Conservation (phyloP, 2,888 invertebrate species). For the Torymus texanus region DNA sequence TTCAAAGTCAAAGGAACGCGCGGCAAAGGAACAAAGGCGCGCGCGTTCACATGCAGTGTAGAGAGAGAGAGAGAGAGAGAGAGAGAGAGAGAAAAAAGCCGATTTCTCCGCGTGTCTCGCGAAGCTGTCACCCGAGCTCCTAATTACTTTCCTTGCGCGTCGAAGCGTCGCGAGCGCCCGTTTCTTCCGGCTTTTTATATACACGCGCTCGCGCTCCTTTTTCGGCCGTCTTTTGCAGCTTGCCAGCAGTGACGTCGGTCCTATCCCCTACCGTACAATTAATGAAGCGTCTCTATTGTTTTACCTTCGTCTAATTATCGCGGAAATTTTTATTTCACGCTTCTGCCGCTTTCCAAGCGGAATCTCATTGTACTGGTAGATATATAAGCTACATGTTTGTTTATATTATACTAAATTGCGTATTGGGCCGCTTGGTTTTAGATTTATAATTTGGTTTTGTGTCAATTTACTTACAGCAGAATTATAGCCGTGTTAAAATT, state of each 20-base stretch:
- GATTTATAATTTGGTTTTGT: too few species aligned
- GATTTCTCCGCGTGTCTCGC: constrained; percentile 42
- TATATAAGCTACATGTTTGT: too few species aligned
- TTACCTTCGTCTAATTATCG: constrained; percentile 19
- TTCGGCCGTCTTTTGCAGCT: not conserved
- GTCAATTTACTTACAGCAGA: too few species aligned
- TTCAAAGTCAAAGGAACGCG: constrained; percentile 10
- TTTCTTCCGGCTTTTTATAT: not conserved
- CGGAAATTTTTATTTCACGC: constrained; percentile 22
- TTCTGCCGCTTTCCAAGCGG: too few species aligned
- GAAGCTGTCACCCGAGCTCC: constrained; percentile 39
- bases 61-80: not conserved
- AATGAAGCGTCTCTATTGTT: constrained; percentile 16
- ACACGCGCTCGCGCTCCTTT: not conserved
- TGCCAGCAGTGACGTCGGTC: not conserved
- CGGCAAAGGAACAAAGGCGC: constrained; percentile 16
- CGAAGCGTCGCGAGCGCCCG: constrained; percentile 15
- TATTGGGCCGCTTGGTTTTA: too few species aligned
- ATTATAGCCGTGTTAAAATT: too few species aligned
- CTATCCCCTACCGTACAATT: constrained; percentile 11
- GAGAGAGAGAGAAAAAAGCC: constrained; percentile 14
- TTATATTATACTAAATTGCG: too few species aligned
- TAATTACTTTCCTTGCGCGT: constrained; percentile 46
- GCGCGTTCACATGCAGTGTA: too few species aligned
- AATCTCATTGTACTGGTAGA: too few species aligned